A percentile compares a stretch with the other conserved stretches of the same genome.
phyloP scores from a whole-genome alignment of 2,113 vertebrate genomes.

The Ploceus nigricollis region DNA sequence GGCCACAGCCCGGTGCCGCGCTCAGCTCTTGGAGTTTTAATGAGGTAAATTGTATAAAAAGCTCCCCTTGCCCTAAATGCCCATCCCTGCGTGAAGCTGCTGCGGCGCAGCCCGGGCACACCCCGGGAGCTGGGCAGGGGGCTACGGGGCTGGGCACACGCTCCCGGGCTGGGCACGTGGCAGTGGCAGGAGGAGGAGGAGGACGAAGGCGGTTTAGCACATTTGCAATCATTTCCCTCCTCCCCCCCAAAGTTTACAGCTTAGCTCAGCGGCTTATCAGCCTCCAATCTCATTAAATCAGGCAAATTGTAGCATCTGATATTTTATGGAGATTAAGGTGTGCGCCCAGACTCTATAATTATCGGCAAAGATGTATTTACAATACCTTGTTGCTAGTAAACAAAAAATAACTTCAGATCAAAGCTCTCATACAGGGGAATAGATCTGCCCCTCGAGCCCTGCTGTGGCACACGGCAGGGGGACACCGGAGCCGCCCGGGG shows the following conservation, averaged over 20 bases:
- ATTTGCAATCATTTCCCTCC: constrained; percentile 45
- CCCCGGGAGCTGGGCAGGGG: background rate
- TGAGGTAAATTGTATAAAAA: constrained; percentile 55
- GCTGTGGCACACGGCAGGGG: accelerated
- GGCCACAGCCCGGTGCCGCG: background rate
- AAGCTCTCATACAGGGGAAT: constrained; percentile 5
- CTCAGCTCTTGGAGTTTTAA: constrained; percentile 49
- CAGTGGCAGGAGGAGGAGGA: background rate
- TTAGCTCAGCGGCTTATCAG: constrained; percentile 57
- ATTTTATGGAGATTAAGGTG: constrained; percentile 65
- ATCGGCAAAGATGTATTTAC: constrained; percentile 60
- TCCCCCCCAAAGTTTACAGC: constrained; percentile 19
- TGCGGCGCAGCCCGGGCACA: background rate
- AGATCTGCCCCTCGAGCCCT: background rate
- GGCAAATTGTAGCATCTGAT: constrained; percentile 70
- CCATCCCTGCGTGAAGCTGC: constrained; percentile 46
- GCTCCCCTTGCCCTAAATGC: constrained; percentile 59
- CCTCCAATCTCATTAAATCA: constrained; percentile 68
- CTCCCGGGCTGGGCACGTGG: background rate
- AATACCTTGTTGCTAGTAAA: constrained; percentile 66
- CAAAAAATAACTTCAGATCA: constrained; percentile 62
- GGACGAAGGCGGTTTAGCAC: constrained; percentile 5
- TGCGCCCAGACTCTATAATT: constrained; percentile 60
- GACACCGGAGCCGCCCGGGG: background rate
- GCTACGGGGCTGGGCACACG: background rate